Percentiles rank a stretch among this genome's conserved stretches.
phyloP scores from a whole-genome alignment of 2,888 invertebrate species.

The Atherix ibis region DNA sequence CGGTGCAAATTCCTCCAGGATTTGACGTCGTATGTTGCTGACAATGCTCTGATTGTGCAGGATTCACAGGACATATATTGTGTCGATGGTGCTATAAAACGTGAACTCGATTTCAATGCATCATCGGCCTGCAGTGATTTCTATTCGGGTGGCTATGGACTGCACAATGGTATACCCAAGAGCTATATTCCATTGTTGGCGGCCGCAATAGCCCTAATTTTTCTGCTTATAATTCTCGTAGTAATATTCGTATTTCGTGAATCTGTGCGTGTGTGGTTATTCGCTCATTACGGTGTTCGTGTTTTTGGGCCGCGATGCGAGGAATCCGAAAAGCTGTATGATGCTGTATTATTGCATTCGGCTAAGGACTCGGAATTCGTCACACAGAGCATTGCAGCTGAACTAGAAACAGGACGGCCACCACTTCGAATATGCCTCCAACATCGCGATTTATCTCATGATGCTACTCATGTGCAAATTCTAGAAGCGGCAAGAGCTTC shows the following conservation, averaged over 20 bases:
- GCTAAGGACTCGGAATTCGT: constrained; percentile 85
- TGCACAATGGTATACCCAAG: constrained; percentile 63
- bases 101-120: constrained; percentile 69
- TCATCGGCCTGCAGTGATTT: constrained; percentile 71
- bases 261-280: constrained; percentile 71
- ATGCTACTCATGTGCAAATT: constrained; percentile 42
- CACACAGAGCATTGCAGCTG: constrained; percentile 66
- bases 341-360: constrained; percentile 84
- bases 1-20: constrained; percentile 80
- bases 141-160: constrained; percentile 58
- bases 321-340: constrained; percentile 74
- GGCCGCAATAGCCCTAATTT: constrained; percentile 58
- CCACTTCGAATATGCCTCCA: constrained; percentile 74
- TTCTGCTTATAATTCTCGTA: constrained; percentile 58
- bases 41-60: constrained; percentile 65
- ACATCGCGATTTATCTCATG: constrained; percentile 68
- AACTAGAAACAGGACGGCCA: constrained; percentile 61
- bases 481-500: constrained; percentile 78
- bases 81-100: constrained; percentile 52
- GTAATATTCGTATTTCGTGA: constrained; percentile 73
- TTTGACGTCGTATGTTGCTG: constrained; percentile 66
- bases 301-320: constrained; percentile 62
- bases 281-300: constrained; percentile 70
- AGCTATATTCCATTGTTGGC: constrained; percentile 76
- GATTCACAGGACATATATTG: constrained; percentile 71